Conservation (phyloP, 2,113 vertebrate species). For the Mirza zaza region DNA sequence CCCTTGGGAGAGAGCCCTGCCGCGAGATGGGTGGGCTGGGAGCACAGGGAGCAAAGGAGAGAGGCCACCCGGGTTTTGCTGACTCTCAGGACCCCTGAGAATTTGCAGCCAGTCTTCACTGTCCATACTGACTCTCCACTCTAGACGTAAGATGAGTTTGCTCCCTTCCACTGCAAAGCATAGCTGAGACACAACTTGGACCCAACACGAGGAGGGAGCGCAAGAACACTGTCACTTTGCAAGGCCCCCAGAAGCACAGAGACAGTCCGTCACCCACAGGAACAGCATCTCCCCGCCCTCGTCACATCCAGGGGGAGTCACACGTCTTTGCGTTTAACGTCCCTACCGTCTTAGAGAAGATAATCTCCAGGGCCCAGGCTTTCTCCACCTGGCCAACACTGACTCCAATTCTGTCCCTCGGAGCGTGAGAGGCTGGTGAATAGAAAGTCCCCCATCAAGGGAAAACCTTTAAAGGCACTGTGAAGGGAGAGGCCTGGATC, state of each 20-base stretch:
- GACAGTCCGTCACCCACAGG: background rate
- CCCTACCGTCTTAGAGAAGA: background rate
- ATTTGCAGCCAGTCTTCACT: background rate
- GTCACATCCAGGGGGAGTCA: background rate
- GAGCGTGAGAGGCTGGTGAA: background rate
- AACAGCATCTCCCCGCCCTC: background rate
- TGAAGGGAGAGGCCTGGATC: too few relatives aligned
- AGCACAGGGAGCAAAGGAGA: accelerated
- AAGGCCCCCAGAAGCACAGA: background rate
- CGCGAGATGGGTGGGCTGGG: background rate
- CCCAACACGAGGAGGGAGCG: background rate
- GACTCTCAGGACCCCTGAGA: background rate
- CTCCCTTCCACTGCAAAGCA: background rate
- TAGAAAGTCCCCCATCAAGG: background rate
- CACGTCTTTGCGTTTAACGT: background rate
- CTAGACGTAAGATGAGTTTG: background rate
- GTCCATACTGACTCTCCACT: background rate
- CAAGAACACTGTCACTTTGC: background rate
- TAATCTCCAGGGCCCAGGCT: background rate
- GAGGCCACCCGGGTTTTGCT: background rate
- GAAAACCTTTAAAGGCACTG: background rate
- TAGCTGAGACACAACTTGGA: background rate
- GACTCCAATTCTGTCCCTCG: background rate
- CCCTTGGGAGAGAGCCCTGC: too few relatives aligned
- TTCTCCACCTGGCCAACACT: background rate